Percentiles rank a stretch among this genome's conserved stretches.
These are phyloP conservation scores for Sphaeridia pumilis DNA, from an alignment of 2,888 invertebrate genomes.

Conservation along the genomic window DNA sequence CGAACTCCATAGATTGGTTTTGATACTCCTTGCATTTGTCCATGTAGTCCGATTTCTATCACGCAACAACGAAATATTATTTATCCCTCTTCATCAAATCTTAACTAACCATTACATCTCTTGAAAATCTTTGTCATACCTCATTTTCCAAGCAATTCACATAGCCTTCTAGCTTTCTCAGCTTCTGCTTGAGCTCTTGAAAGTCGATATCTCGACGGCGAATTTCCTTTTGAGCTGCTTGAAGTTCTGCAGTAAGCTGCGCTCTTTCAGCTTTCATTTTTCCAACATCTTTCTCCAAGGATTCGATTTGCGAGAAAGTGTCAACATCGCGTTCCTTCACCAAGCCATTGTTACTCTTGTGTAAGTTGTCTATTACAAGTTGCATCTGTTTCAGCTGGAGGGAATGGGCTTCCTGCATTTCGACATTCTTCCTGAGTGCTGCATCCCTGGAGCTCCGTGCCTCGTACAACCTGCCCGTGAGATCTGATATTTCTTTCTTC, in stretches of 20 bases:
- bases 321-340: constrained; percentile 14
- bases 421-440: constrained; percentile 10
- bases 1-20: constrained; percentile 9
- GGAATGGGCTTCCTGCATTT: constrained; percentile 13
- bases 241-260: constrained; percentile 7
- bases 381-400: constrained; percentile 9
- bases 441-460: constrained; percentile 13
- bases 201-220: constrained; percentile 9
- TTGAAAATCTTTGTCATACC: constrained; percentile 7
- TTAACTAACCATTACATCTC: background rate
- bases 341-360: constrained; percentile 3
- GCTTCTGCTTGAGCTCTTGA: constrained; percentile 9
- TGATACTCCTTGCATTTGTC: constrained; percentile 8
- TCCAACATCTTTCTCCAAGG: constrained; percentile 4
- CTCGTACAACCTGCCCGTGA: constrained; percentile 10
- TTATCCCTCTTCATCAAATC: background rate
- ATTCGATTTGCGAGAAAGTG: constrained; percentile 3
- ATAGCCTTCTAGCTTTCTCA: constrained; percentile 12
- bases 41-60: constrained; percentile 14
- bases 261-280: constrained; percentile 4
- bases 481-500: constrained; percentile 10
- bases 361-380: constrained; percentile 9
- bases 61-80: no score
- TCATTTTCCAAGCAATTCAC: constrained; percentile 16
- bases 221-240: constrained; percentile 6